Evolutionary conservation across 2,888 invertebrate species (phyloP).

Genomic region (Lithophane ornitopus): DNA sequence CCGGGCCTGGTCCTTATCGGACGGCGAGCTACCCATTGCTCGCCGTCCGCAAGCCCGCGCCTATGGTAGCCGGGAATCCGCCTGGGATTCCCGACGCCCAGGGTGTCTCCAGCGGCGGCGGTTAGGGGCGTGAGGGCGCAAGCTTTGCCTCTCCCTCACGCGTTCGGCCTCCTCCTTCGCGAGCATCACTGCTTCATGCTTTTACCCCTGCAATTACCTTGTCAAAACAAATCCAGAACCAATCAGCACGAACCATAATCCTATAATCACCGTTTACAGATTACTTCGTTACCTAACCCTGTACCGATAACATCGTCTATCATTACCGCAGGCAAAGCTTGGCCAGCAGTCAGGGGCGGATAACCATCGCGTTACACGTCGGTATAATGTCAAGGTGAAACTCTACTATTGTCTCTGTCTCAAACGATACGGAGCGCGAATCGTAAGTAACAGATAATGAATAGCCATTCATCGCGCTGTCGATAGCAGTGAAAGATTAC

Average conservation of each 20-base stretch:
- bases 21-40: no score
- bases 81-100: no score
- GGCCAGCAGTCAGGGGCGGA: conserved; percentile 60
- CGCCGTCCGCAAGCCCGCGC: no score
- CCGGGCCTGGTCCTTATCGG: no score
- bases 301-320: conserved; percentile 56
- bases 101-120: no score
- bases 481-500: conserved; percentile 66
- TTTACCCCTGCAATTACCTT: neutral
- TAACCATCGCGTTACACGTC: conserved; percentile 66
- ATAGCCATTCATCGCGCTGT: conserved; percentile 63
- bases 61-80: no score
- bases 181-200: no score
- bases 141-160: no score
- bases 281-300: conserved; percentile 34
- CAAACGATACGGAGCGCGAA: conserved; percentile 63
- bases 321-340: conserved; percentile 36
- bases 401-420: conserved; percentile 73
- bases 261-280: conserved; percentile 27
- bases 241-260: conserved; percentile 7
- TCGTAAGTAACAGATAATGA: conserved; percentile 63
- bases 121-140: no score
- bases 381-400: conserved; percentile 75
- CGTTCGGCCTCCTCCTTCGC: no score
- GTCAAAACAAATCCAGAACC: neutral